phyloP scores from a whole-genome alignment of 2,113 vertebrate genomes.

The Oenanthe oenanthe region DNA sequence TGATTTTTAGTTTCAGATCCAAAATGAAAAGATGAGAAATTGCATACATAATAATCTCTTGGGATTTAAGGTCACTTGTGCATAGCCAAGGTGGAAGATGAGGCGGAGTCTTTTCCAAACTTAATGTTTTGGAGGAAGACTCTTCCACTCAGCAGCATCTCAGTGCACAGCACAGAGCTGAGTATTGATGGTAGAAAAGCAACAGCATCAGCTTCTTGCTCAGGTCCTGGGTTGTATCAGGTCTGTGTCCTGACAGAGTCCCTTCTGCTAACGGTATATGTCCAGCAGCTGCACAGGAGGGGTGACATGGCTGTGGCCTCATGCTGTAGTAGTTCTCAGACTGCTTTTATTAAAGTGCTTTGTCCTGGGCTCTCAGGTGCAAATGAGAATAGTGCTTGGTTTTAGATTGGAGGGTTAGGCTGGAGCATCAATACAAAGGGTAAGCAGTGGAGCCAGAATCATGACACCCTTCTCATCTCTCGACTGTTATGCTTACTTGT shows the following conservation, averaged over 20 bases:
- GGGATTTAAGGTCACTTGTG: neutral
- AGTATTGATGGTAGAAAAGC: neutral
- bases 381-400: neutral
- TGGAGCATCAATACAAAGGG: neutral
- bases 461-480: neutral
- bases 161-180: neutral
- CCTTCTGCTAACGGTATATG: fast-evolving
- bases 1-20: neutral
- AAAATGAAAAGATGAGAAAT: neutral
- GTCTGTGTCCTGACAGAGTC: neutral
- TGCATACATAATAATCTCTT: neutral
- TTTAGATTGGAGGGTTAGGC: neutral
- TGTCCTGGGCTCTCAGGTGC: neutral
- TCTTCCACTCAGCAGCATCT: neutral
- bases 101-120: neutral
- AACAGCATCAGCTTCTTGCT: fast-evolving
- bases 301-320: neutral
- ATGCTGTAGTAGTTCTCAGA: neutral
- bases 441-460: neutral
- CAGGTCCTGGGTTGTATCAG: neutral
- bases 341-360: neutral
- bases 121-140: neutral
- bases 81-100: neutral
- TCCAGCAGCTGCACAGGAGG: neutral
- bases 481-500: neutral